These are phyloP conservation scores for Pachypanchax playfairii DNA, from an alignment of 2,113 vertebrate genomes.

Conservation along the genomic window DNA sequence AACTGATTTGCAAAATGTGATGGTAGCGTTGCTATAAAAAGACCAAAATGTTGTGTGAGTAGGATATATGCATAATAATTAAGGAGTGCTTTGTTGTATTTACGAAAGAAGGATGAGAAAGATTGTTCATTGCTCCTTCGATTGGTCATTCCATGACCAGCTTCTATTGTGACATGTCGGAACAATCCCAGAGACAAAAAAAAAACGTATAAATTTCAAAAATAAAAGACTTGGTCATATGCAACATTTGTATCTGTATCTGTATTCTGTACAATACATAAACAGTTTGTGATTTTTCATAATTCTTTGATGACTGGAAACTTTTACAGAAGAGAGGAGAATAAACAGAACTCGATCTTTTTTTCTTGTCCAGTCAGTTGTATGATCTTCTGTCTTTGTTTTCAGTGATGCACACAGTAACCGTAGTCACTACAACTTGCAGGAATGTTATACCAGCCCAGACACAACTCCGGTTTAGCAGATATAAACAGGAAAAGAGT, in stretches of 20 bases:
- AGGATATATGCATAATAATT: constrained; percentile 62
- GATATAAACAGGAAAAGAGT: constrained; percentile 66
- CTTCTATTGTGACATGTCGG: constrained; percentile 51
- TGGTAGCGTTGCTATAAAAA: constrained; percentile 79
- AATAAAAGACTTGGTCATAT: constrained; percentile 74
- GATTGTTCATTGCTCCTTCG: constrained; percentile 63
- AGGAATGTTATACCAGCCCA: constrained; percentile 76
- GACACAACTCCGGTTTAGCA: constrained; percentile 71
- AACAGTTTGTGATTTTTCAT: constrained; percentile 71
- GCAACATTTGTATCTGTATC: constrained; percentile 74
- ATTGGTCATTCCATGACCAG: constrained; percentile 38
- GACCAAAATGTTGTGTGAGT: constrained; percentile 81
- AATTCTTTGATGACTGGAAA: constrained; percentile 69
- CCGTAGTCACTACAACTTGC: constrained; percentile 70
- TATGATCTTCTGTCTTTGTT: constrained; percentile 65
- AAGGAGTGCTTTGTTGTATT: constrained; percentile 56
- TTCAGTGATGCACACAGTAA: constrained; percentile 71
- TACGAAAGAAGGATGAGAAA: constrained; percentile 54
- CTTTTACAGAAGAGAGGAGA: constrained; percentile 71
- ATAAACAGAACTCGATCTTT: constrained; percentile 50
- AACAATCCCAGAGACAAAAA: constrained; percentile 67
- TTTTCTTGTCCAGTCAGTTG: constrained; percentile 44
- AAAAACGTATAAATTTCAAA: constrained; percentile 58
- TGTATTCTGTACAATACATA: constrained; percentile 81
- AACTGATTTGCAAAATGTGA: constrained; percentile 81